A percentile compares a stretch with the other conserved stretches of the same genome.
Evolutionary conservation across 1,140 invertebrate genomes (phyloP).

Genomic region (Steinernema khuongi): DNA sequence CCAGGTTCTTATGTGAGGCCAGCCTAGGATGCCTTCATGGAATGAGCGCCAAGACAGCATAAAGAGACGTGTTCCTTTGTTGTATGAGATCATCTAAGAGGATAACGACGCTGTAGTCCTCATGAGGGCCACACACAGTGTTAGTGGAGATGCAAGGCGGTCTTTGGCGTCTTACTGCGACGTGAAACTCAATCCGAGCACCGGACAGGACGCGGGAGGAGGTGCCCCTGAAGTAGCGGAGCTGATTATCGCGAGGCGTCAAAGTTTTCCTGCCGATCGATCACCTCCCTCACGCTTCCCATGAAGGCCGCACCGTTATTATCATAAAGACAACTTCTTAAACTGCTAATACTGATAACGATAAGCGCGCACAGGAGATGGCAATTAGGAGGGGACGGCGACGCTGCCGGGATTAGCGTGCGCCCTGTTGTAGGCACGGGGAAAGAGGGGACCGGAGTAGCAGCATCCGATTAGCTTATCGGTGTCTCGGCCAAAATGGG

Average conservation of each 20-base stretch:
- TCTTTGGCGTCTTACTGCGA: neutral
- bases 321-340: constrained; percentile 2
- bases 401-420: neutral
- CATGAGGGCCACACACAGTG: no score
- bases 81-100: no score
- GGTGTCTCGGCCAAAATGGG: no score
- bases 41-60: no score
- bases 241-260: neutral
- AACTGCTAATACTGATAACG: constrained; percentile 5
- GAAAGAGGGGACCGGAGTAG: neutral
- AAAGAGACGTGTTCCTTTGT: no score
- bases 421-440: neutral
- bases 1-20: no score
- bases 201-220: no score
- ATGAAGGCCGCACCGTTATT: neutral
- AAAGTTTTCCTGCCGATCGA: constrained; percentile 5
- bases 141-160: no score
- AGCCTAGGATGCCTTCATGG: no score
- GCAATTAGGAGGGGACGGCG: neutral
- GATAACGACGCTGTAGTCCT: no score
- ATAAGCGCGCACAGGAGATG: neutral
- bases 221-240: no score
- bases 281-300: neutral
- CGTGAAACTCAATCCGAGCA: neutral
- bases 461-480: neutral